Conservation (phyloP, 2,888 invertebrate genomes). For the Toxonevra muliebris region DNA sequence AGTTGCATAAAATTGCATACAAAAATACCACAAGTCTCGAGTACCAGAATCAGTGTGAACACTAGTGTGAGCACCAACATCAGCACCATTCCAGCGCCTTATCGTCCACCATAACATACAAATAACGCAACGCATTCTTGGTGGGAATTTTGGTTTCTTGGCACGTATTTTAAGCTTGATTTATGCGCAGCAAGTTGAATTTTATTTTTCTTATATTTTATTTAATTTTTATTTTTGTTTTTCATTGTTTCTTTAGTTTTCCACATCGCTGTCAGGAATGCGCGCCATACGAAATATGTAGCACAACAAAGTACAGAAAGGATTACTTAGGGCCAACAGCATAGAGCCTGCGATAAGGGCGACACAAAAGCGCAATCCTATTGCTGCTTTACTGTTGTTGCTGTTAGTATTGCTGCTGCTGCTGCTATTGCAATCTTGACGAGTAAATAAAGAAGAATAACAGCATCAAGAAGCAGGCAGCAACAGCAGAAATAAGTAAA, state of each 20-base stretch:
- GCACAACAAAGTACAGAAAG: slow-evolving; percentile 41
- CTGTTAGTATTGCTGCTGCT: slow-evolving; percentile 43
- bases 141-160: slow-evolving; percentile 57
- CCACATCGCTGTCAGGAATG: too few relatives aligned
- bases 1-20: slow-evolving; percentile 59
- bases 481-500: too few relatives aligned
- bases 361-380: too few relatives aligned
- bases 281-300: too few relatives aligned
- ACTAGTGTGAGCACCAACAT: slow-evolving; percentile 30
- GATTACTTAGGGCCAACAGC: slow-evolving; percentile 58
- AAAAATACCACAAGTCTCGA: slow-evolving; percentile 43
- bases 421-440: not conserved
- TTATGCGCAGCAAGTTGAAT: slow-evolving; percentile 49
- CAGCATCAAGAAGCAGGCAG: too few relatives aligned
- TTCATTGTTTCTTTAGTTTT: not conserved
- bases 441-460: too few relatives aligned
- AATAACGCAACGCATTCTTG: slow-evolving; percentile 43
- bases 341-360: slow-evolving; percentile 53
- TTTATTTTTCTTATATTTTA: slow-evolving; percentile 3
- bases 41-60: slow-evolving; percentile 40
- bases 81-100: not conserved
- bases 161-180: slow-evolving; percentile 60
- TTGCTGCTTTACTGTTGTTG: slow-evolving; percentile 11
- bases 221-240: slow-evolving; percentile 36
- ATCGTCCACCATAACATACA: not conserved